Base-by-base conservation (phyloP, 1,140 invertebrate genomes). In the Leptinotarsa texana region DNA sequence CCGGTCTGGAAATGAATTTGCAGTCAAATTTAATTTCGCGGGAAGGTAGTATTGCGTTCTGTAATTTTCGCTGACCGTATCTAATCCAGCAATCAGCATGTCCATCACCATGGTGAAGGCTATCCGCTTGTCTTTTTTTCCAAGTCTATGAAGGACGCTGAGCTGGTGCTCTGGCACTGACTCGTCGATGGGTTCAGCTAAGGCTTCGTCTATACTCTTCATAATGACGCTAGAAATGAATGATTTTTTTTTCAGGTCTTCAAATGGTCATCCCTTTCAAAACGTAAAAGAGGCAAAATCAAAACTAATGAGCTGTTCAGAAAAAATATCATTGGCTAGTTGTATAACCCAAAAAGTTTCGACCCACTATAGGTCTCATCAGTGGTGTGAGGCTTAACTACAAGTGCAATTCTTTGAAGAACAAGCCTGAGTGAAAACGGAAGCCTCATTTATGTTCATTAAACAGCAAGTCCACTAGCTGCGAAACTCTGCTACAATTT, bases 11-110 rank as follows among this genome's bases (percentile, higher is more conserved):
- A 73, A 57, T 57, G 75, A 79, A 63, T 4, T 63, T 70, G 22
- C 51, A 67, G 18, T 57, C 21, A 49, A 24, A 13, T 42, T 70
- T 74, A 11, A n/a, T 72, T 4, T 74, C 3, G 6, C 0, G 6
- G 4, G 2, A 33, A 15, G 22, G 3, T 48, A 33, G 72, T 18
- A 73, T 17, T 74, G 11, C 8, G 1, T 72, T 74, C 17, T 22
- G 33, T 15, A 49, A 42, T 11, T 69, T 74, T 42, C 15, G 51
- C 33, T 86, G 85, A 93, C 92, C 77, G 93, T 94, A 85, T 95
- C 93, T 42, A 94, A 89, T 66, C 93, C 93, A 18, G 92, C 93
- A 72, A 92, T 87, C 24, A 95, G 74, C 88, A 93, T 91, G 82
- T 95, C 93, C 74, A 89, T 86, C 4, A 91, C 90, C 89, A 94